Conservation (phyloP, 35 echinoderm and acorn worm species). For the Diadema setosum region DNA sequence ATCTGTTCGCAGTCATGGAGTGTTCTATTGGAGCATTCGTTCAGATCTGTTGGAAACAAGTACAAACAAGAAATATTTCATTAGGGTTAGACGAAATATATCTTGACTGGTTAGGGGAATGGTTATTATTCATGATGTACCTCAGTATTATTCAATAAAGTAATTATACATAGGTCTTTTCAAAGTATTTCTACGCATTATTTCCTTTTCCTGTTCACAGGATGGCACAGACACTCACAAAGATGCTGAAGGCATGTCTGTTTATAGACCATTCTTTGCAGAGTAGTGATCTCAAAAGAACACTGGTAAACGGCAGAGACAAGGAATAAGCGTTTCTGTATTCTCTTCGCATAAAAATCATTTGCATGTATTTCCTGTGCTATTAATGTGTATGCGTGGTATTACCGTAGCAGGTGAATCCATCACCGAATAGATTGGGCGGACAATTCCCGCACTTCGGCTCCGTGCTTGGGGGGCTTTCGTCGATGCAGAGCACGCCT, state of each 20-base stretch:
- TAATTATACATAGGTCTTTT: no score
- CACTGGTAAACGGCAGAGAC: not conserved
- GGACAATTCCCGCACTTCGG: slow-evolving; percentile 57
- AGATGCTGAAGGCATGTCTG: not conserved
- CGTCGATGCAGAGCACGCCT: slow-evolving; percentile 53
- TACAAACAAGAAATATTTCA: not conserved
- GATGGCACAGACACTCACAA: not conserved
- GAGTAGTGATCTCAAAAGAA: not conserved
- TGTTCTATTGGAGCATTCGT: not conserved
- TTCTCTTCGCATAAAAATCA: not conserved
- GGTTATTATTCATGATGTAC: not conserved
- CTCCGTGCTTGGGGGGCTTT: not conserved
- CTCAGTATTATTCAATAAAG: no score
- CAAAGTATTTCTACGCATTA: not conserved
- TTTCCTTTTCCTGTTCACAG: not conserved
- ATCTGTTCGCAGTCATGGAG: not conserved
- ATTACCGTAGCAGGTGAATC: slow-evolving; percentile 32
- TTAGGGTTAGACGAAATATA: not conserved
- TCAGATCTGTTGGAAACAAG: not conserved
- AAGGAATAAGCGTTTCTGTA: not conserved
- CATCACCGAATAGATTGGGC: slow-evolving; percentile 21
- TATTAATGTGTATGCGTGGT: no score
- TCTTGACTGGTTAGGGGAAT: not conserved
- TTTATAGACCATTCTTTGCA: not conserved
- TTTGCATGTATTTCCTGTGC: not conserved